phyloP scores from a whole-genome alignment of 2,888 invertebrate genomes.

The Ceriagrion tenellum region DNA sequence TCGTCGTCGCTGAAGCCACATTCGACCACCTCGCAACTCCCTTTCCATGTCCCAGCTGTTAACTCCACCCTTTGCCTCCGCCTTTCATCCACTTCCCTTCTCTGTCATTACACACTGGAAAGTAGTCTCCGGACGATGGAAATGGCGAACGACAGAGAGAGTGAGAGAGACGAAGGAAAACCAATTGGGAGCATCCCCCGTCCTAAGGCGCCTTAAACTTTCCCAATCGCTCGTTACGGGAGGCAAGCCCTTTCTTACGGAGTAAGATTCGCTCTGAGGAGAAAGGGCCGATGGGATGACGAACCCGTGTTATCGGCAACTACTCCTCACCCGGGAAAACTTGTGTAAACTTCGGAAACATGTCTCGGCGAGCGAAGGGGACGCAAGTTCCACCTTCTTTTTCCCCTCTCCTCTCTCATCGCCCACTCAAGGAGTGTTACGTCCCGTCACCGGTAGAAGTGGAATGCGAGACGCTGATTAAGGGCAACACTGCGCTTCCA shows the following conservation, averaged over 20 bases:
- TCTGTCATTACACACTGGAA: background rate
- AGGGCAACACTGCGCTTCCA: background rate
- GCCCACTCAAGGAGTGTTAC: background rate
- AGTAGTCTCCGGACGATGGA: background rate
- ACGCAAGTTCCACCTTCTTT: background rate
- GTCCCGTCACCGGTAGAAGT: background rate
- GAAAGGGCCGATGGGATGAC: background rate
- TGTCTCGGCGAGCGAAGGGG: background rate
- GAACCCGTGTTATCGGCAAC: background rate
- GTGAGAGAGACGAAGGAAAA: background rate
- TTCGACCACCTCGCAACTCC: background rate
- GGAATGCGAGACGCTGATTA: background rate
- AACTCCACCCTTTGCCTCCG: background rate
- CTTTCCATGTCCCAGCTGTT: background rate
- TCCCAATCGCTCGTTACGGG: constrained; percentile 34
- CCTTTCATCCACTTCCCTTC: background rate
- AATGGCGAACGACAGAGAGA: background rate
- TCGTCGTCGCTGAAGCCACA: background rate
- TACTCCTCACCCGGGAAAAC: background rate
- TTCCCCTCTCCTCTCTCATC: background rate
- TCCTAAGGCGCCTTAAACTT: background rate
- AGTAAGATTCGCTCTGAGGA: background rate
- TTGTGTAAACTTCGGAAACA: background rate
- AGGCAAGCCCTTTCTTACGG: background rate
- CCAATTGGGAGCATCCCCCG: constrained; percentile 34